Evolutionary conservation across 1,140 invertebrate species (phyloP), one percentile per base, ranked within the genome.

Genomic region (Spodoptera litura): DNA sequence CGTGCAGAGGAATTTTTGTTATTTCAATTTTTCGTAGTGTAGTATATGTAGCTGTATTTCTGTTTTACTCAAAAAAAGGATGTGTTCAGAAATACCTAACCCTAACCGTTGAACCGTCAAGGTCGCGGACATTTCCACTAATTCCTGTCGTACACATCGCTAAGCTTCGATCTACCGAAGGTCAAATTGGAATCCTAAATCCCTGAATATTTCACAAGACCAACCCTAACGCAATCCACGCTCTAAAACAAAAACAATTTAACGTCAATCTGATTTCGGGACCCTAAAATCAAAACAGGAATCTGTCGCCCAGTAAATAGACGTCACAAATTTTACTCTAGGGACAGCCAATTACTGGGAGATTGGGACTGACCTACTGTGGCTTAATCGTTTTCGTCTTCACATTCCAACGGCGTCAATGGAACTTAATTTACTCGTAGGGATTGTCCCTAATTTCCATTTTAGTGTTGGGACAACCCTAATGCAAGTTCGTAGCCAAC

Each of bases 321-420:
- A 74, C 55, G 44, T 49, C n/a, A 20, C 31, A 13, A 56, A 71
- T 56, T 71, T 51, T 20, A 74, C 38, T 74, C 10, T 15, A 20
- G 58, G 71, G 56, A 58, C 20, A 38, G 8, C 9, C 56, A 74
- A 74, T 74, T 59, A 74, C 56, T 44, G 58, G 25, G 55, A 31
- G 38, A 44, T 13, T 59, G 38, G 71, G 9, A 61, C 15, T 59
- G 44, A 59, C 71, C 56, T 27, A 74, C 56, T 61, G 56, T 10
- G 71, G 56, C 56, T 74, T 61, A 61, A 74, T 74, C 71, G 56
- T 27, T 74, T 61, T 74, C 56, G 70, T 74, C 71, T 74, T 74
- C 38, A 74, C 58, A 52, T 25, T 62, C 58, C 44, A 35, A 56
- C 59, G n/a, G 35, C 44, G 58, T 58, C 64, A 62, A 73, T 77